Percentiles rank a stretch among this genome's conserved stretches.
phyloP scores from a whole-genome alignment of 2,113 vertebrate species.

The Muscicapa adusta region DNA sequence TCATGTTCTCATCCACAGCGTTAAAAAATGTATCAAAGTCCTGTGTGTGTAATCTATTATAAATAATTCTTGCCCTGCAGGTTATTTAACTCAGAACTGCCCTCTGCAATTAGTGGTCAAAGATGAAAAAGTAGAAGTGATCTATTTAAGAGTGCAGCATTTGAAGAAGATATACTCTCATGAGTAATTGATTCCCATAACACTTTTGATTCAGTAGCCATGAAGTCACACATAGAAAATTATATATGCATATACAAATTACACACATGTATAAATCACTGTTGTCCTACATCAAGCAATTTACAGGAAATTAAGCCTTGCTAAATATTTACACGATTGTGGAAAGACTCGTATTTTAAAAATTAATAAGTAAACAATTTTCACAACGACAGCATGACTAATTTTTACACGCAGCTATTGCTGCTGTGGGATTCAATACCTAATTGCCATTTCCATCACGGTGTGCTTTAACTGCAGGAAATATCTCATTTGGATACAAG shows the following conservation, averaged over 20 bases:
- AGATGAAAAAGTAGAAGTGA: not conserved
- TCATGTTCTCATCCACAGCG: not conserved
- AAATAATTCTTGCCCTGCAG: slow-evolving; percentile 13
- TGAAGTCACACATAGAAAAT: not conserved
- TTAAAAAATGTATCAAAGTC: slow-evolving; percentile 11
- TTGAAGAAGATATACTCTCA: not conserved
- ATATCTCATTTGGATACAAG: not conserved
- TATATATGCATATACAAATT: not conserved
- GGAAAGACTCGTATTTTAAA: not conserved
- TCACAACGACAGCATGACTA: not conserved
- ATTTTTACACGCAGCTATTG: not conserved
- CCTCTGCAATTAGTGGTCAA: not conserved
- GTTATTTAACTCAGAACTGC: slow-evolving; percentile 21
- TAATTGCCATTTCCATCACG: not conserved
- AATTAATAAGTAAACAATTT: not conserved
- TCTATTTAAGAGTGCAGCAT: not conserved
- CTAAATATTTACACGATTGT: not conserved
- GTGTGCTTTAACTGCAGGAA: not conserved
- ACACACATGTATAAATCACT: not conserved
- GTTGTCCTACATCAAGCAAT: not conserved
- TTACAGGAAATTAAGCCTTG: not conserved
- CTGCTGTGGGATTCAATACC: not conserved
- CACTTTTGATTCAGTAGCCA: not conserved
- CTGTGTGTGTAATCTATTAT: not conserved
- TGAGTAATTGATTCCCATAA: not conserved